Percentiles rank a stretch among this genome's conserved stretches.
phyloP scores from a whole-genome alignment of 2,888 invertebrate genomes.

The Mimumesa dahlbomi region DNA sequence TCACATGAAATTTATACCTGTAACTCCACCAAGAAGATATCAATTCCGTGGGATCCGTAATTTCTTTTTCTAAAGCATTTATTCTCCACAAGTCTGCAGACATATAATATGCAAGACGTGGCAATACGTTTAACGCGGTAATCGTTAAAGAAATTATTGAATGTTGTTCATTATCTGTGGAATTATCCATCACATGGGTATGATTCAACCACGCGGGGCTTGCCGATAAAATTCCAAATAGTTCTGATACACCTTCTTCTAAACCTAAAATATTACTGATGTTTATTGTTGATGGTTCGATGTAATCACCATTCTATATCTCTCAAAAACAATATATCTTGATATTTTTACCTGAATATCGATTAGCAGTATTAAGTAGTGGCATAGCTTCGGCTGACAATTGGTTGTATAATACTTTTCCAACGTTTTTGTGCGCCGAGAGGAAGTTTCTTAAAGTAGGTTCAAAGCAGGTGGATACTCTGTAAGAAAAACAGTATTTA shows the following conservation, averaged over 20 bases:
- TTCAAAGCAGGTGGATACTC: slow-evolving; percentile 73
- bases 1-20: slow-evolving; percentile 60
- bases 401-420: slow-evolving; percentile 69
- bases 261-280: slow-evolving; percentile 67
- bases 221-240: slow-evolving; percentile 73
- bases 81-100: slow-evolving; percentile 74
- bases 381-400: slow-evolving; percentile 66
- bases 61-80: slow-evolving; percentile 64
- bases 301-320: too few relatives aligned
- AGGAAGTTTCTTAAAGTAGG: slow-evolving; percentile 72
- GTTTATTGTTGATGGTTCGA: too few relatives aligned
- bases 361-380: slow-evolving; percentile 70
- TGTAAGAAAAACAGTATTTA: slow-evolving; percentile 34
- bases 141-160: slow-evolving; percentile 71
- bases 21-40: slow-evolving; percentile 73
- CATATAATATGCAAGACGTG: slow-evolving; percentile 74
- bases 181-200: slow-evolving; percentile 59
- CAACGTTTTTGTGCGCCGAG: slow-evolving; percentile 72
- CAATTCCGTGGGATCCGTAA: slow-evolving; percentile 58
- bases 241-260: slow-evolving; percentile 71
- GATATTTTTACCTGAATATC: slow-evolving; percentile 71
- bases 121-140: slow-evolving; percentile 74
- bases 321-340: neutral
- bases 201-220: slow-evolving; percentile 72
- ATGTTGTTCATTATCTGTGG: slow-evolving; percentile 60